These are phyloP conservation scores for Scaptomyza caliginosa DNA, from an alignment of 2,888 invertebrate genomes.

Conservation along the genomic window DNA sequence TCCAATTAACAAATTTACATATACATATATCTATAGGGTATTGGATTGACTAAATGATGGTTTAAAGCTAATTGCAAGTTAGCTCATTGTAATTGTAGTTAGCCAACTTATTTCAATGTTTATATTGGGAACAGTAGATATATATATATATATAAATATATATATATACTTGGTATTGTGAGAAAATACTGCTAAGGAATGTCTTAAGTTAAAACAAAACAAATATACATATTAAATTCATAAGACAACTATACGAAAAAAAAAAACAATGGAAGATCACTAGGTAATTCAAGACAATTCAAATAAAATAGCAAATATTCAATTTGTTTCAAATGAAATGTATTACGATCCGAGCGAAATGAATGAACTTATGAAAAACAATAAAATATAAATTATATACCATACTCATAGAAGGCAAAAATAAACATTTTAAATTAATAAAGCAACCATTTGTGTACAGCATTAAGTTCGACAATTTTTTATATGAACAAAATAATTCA, in stretches of 20 bases:
- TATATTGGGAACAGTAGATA: constrained; percentile 50
- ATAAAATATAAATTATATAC: constrained; percentile 54
- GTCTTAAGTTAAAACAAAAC: constrained; percentile 45
- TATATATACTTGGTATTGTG: constrained; percentile 52
- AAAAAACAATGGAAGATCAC: not conserved
- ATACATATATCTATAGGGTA: constrained; percentile 49
- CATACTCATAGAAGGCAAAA: constrained; percentile 45
- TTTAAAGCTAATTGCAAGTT: constrained; percentile 16
- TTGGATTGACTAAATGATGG: constrained; percentile 23
- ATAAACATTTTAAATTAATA: constrained; percentile 64
- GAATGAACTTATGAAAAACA: constrained; percentile 47
- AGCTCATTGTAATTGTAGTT: constrained; percentile 51
- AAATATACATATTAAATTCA: constrained; percentile 32
- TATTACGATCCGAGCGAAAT: constrained; percentile 32
- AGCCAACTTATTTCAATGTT: constrained; percentile 66
- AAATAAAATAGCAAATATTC: constrained; percentile 11
- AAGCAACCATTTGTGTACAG: constrained; percentile 15
- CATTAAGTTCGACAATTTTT: not conserved
- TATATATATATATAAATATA: no score
- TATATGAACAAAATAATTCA: no score
- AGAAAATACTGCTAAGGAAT: constrained; percentile 45
- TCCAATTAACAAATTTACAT: constrained; percentile 47
- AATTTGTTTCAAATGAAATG: constrained; percentile 22
- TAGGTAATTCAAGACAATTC: constrained; percentile 35
- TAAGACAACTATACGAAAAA: constrained; percentile 14